Percentiles rank a stretch among this genome's conserved stretches.
Evolutionary conservation across 2,888 invertebrate species (phyloP).

Genomic region (Chloroclystis v-ata): DNA sequence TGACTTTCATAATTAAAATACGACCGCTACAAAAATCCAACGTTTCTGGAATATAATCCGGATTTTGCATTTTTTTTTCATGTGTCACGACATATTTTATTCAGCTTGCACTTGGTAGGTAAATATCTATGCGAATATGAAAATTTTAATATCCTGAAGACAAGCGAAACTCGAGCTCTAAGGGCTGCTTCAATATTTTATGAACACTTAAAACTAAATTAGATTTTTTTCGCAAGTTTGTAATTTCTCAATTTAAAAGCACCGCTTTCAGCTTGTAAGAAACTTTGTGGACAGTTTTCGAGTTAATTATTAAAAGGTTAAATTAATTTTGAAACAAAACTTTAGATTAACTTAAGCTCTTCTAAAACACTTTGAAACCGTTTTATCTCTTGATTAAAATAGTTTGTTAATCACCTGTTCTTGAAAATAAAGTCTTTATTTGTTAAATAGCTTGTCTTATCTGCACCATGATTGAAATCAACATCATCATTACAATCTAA

Average conservation of each 20-base stretch:
- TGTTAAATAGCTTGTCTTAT: background rate
- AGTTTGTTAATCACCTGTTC: conserved; percentile 13
- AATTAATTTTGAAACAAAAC: conserved; percentile 22
- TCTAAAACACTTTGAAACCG: conserved; percentile 21
- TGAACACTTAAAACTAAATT: conserved; percentile 63
- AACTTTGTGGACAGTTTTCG: conserved; percentile 26
- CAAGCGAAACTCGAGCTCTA: conserved; percentile 48
- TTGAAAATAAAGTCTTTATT: conserved; percentile 8
- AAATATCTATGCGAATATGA: conserved; percentile 44
- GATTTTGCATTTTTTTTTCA: conserved; percentile 30
- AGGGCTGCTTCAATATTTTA: conserved; percentile 64
- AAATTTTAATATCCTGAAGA: conserved; percentile 63
- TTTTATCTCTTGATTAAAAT: conserved; percentile 18
- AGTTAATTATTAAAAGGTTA: conserved; percentile 27
- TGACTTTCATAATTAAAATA: conserved; percentile 35
- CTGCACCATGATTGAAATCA: too few species aligned
- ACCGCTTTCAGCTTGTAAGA: conserved; percentile 11
- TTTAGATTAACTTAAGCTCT: conserved; percentile 24
- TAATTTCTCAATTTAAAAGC: conserved; percentile 23
- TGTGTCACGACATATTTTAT: conserved; percentile 30
- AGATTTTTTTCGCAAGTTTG: conserved; percentile 46
- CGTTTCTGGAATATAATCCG: conserved; percentile 13
- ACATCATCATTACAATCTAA: too few species aligned
- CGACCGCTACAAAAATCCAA: conserved; percentile 17
- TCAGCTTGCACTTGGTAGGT: conserved; percentile 36